Percentiles rank a stretch among this genome's conserved stretches.
phyloP scores from a whole-genome alignment of 1,140 invertebrate genomes.

The Atta texana region DNA sequence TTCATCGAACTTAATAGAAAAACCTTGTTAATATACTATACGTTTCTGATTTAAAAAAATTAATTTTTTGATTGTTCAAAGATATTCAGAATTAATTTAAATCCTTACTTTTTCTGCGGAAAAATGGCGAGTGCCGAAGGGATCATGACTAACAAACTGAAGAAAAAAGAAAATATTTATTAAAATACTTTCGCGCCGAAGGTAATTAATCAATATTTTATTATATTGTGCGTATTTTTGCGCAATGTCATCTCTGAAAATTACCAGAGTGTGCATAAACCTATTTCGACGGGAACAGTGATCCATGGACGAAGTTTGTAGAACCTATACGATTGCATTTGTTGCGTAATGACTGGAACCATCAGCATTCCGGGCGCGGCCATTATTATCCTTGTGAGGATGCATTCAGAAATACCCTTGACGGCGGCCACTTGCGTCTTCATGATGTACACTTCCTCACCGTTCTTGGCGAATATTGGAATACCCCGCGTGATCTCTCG shows the following conservation, averaged over 20 bases:
- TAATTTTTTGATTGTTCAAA: neutral
- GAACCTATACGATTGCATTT: constrained; percentile 43
- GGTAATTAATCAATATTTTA: neutral
- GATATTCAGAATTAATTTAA: neutral
- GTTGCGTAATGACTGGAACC: constrained; percentile 61
- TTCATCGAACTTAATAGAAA: constrained; percentile 50
- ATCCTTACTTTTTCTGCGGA: constrained; percentile 59
- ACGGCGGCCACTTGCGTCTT: constrained; percentile 84
- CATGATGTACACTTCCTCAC: constrained; percentile 60
- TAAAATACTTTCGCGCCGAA: neutral
- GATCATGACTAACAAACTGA: constrained; percentile 57
- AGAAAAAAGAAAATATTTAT: neutral
- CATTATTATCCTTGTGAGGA: constrained; percentile 89
- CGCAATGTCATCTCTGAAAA: neutral
- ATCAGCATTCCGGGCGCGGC: constrained; percentile 87
- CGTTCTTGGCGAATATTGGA: constrained; percentile 39
- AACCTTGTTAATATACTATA: neutral
- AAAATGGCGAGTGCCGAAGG: constrained; percentile 58
- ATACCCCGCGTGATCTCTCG: constrained; percentile 87
- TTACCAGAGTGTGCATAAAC: constrained; percentile 56
- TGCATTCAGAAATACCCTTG: constrained; percentile 88
- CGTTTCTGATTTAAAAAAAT: neutral
- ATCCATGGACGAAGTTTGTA: constrained; percentile 31
- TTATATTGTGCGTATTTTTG: neutral
- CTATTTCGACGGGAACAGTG: constrained; percentile 1